phyloP scores from a whole-genome alignment of 1,140 invertebrate species.

The Neodiprion lecontei region DNA sequence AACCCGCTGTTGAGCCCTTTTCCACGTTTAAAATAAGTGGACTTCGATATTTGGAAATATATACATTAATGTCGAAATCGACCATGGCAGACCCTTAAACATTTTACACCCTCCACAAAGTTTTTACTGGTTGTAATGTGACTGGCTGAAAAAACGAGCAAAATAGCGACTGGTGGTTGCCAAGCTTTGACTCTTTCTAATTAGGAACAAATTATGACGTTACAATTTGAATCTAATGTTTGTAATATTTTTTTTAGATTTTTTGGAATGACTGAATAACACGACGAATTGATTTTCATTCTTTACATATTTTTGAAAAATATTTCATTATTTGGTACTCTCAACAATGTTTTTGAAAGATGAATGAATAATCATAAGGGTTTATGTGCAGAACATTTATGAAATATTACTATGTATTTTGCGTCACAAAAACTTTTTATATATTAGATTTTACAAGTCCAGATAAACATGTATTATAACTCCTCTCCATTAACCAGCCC shows the following conservation, averaged over 20 bases:
- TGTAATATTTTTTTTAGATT: not conserved
- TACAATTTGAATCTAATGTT: not conserved
- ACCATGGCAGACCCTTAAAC: no score
- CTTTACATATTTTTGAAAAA: not conserved
- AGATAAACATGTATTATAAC: not conserved
- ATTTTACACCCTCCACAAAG: no score
- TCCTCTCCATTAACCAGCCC: not conserved
- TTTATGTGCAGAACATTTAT: not conserved
- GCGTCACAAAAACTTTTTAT: no score
- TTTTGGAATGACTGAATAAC: not conserved
- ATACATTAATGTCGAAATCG: no score
- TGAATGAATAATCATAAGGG: not conserved
- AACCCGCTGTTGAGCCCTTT: no score
- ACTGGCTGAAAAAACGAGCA: no score
- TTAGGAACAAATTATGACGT: not conserved
- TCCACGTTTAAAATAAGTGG: no score
- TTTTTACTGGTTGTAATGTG: no score
- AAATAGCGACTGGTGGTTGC: not conserved
- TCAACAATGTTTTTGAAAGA: not conserved
- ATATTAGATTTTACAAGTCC: not conserved
- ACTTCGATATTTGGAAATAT: no score
- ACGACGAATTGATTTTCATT: not conserved
- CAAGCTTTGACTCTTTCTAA: conserved; percentile 1
- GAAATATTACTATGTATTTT: not conserved
- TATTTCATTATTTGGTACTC: not conserved